phyloP scores from a whole-genome alignment of 2,888 invertebrate species.

The Hydrotaea diabolus region DNA sequence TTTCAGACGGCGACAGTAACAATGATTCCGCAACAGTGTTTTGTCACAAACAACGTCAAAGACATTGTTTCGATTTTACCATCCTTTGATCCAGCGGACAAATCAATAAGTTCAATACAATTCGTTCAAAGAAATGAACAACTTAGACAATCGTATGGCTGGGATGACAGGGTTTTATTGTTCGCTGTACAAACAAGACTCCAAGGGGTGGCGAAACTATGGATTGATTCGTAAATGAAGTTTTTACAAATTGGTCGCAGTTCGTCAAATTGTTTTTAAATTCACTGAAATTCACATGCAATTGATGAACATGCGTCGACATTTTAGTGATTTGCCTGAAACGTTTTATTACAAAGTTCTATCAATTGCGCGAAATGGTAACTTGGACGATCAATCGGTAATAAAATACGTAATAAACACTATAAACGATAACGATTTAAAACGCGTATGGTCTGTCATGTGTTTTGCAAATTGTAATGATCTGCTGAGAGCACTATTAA shows the following conservation, averaged over 20 bases:
- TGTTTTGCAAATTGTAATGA: background rate
- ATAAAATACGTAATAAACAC: constrained; percentile 27
- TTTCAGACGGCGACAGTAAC: too few relatives aligned
- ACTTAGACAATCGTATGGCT: constrained; percentile 21
- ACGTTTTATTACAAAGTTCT: constrained; percentile 30
- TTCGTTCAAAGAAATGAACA: constrained; percentile 15
- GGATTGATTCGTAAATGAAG: constrained; percentile 30
- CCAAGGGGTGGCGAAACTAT: constrained; percentile 41
- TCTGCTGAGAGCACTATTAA: background rate
- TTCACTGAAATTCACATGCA: constrained; percentile 4
- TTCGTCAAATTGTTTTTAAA: background rate
- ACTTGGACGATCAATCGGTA: constrained; percentile 26
- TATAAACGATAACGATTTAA: background rate
- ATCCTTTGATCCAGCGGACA: too few relatives aligned
- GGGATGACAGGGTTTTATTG: constrained; percentile 33
- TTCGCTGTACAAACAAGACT: constrained; percentile 36
- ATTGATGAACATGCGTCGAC: constrained; percentile 13
- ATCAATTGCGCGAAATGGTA: constrained; percentile 4
- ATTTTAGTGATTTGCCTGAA: background rate
- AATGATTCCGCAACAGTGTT: too few relatives aligned
- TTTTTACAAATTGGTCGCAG: constrained; percentile 17
- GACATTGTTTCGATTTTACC: too few relatives aligned
- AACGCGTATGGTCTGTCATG: background rate
- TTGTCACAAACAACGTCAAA: too few relatives aligned
- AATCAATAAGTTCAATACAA: too few relatives aligned